Percentiles rank a stretch among this genome's conserved stretches.
phyloP scores from a whole-genome alignment of 2,113 vertebrate species.

The Crotalus tigris region DNA sequence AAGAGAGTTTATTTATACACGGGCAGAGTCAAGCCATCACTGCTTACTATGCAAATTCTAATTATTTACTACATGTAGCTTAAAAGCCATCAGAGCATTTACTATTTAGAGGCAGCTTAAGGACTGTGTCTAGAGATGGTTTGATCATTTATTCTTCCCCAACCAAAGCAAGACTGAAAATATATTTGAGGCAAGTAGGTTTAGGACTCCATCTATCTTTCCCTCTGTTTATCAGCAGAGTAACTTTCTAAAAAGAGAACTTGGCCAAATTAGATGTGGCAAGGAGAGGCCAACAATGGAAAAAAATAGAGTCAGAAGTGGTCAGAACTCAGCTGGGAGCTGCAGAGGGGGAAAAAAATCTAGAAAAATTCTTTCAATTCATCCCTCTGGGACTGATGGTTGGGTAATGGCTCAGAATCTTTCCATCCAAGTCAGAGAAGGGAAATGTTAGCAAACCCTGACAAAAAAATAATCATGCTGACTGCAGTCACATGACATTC shows the following conservation, averaged over 20 bases:
- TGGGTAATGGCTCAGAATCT: neutral
- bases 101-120: conserved; percentile 38
- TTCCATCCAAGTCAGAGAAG: neutral
- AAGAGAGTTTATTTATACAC: neutral
- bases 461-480: neutral
- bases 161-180: neutral
- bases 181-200: neutral
- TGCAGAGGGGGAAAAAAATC: neutral
- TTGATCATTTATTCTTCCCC: neutral
- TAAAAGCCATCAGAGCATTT: conserved; percentile 34
- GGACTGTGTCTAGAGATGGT: conserved; percentile 34
- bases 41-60: conserved; percentile 20
- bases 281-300: neutral
- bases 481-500: neutral
- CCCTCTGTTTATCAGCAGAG: neutral
- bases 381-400: neutral
- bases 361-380: neutral
- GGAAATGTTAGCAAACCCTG: neutral
- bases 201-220: neutral
- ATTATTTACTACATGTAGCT: conserved; percentile 7
- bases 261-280: neutral
- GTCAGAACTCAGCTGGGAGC: neutral
- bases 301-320: neutral
- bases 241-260: neutral
- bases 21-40: neutral